Base-by-base conservation (phyloP, 2,888 invertebrate species). In the Malacosoma neustria region DNA sequence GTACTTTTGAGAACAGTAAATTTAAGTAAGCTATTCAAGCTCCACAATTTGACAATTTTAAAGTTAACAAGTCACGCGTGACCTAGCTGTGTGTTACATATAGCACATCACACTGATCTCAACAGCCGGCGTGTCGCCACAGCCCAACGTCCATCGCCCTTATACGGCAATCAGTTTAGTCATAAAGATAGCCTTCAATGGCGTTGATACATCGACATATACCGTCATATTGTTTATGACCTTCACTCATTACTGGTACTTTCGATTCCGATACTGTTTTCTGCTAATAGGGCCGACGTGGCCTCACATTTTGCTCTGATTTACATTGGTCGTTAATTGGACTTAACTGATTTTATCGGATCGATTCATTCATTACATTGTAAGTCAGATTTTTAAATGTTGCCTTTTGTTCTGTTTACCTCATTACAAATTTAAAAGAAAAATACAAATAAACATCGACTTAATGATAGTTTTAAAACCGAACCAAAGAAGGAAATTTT, bases 241-340 rank as follows among this genome's bases (percentile, higher is more conserved):
- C 72, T 71, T 65, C 60, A 54, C 58, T 65, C 65, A 66, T 66
- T 65, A 62, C 52, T 54, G 51, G 57, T 58, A 68, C 68, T 72
- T 71, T 72, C 70, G 56, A 69, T 62, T 48, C 15, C 29, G 29
- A 53, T 61, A 63, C 62, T 22, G 22, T 63, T 60, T 62, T 52
- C 51, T 43, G 54, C 61, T 59, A 64, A 63, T 63, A 66, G 61
- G 66, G 64, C 40, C 22, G 9, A 22, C 44, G 39, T 57, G 65
- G 61, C 69, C 69, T 70, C 61, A 63, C 49, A 48, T 48, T 46
- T 53, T 57, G 68, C 59, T 60, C 70, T 64, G 69, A 69, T 66
- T 69, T 66, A 63, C 58, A 56, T 65, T 46, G 54, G 55, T 42
- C 60, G 53, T 54, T 70, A 69, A 70, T 69, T 70, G 69, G 65